Base-by-base conservation (phyloP, 2,888 invertebrate genomes). In the Caradrina clavipalpis region DNA sequence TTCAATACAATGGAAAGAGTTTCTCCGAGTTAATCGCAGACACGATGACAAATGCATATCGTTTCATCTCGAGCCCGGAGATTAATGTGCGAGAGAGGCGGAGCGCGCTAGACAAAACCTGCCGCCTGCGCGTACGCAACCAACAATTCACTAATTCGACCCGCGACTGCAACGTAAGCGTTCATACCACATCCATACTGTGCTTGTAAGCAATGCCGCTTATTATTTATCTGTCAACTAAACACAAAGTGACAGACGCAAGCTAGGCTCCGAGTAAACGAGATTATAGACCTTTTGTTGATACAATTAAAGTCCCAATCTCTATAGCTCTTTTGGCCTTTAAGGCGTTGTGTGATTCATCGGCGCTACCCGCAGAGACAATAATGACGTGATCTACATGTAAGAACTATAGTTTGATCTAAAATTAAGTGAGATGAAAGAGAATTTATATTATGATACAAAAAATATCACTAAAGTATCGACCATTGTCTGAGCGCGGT, bases 391-490 rank as follows among this genome's bases (percentile, higher is more conserved):
- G 94, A 93, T 94, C 93, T 94, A 92, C 95, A 94, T 94, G 93
- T 92, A 93, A 93, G 94, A 93, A 94, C 93, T 94, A 94, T 95
- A 92, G 95, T 93, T 93, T 92, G 93, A 92, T 95, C 95, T 94
- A 95, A 95, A 96, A 94, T 95, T 94, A 94, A 93, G 89, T 88
- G 89, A 93, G 95, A 95, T 96, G 96, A 96, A 96, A 96, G 95
- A 87, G 94, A 93, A 94, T 93, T 92, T 93, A 89, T 91, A 89
- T 90, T 86, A 45, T 87, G 90, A 94, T 94, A 95, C 93, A 95
- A 95, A 95, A 95, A 95, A 95, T 92, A 95, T 94, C 88, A 94
- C 85, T 92, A 92, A 94, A 94, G 91, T 89, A 85, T 87, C 86
- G 55, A 63, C 91, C 87, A 95, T 95, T 95, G 96, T 96, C 92